These are phyloP conservation scores for Acrocera orbiculus DNA, from an alignment of 2,888 invertebrate species.

Conservation along the genomic window DNA sequence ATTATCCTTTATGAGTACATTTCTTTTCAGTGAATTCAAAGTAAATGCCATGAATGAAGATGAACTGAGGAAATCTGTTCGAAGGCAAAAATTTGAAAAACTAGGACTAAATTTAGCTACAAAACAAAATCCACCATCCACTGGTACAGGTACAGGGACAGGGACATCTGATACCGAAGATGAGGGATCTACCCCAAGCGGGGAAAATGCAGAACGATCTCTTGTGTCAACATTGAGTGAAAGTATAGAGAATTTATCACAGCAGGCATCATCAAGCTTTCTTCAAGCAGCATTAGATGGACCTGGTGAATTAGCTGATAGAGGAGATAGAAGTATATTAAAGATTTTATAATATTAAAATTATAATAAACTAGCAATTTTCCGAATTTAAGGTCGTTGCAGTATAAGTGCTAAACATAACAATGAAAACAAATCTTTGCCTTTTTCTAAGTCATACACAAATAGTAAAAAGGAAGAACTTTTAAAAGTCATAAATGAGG, in stretches of 20 bases:
- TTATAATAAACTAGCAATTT: no score
- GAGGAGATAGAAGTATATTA: slow-evolving; percentile 25
- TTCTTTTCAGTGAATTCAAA: slow-evolving; percentile 52
- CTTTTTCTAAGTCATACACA: slow-evolving; percentile 30
- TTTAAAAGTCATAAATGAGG: slow-evolving; percentile 65
- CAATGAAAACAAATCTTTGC: slow-evolving; percentile 25
- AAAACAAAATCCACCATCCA: slow-evolving; percentile 32
- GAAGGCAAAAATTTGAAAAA: slow-evolving; percentile 46
- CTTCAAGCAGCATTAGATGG: slow-evolving; percentile 30
- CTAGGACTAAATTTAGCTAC: slow-evolving; percentile 28
- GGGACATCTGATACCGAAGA: slow-evolving; percentile 62
- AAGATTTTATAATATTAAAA: neutral
- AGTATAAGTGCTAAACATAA: slow-evolving; percentile 46
- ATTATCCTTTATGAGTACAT: slow-evolving; percentile 1
- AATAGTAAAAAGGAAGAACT: slow-evolving; percentile 49
- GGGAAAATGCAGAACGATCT: slow-evolving; percentile 59
- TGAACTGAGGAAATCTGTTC: slow-evolving; percentile 57
- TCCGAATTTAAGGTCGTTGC: slow-evolving; percentile 36
- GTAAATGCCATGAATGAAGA: slow-evolving; percentile 79
- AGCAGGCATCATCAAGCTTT: slow-evolving; percentile 23
- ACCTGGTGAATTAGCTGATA: slow-evolving; percentile 25
- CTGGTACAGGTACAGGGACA: slow-evolving; percentile 36
- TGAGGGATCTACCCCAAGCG: slow-evolving; percentile 61
- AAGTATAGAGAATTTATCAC: slow-evolving; percentile 44
- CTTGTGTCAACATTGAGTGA: slow-evolving; percentile 47